A percentile compares a stretch with the other conserved stretches of the same genome.
phyloP scores from a whole-genome alignment of 2,888 invertebrate species.

The Aradus depressus region DNA sequence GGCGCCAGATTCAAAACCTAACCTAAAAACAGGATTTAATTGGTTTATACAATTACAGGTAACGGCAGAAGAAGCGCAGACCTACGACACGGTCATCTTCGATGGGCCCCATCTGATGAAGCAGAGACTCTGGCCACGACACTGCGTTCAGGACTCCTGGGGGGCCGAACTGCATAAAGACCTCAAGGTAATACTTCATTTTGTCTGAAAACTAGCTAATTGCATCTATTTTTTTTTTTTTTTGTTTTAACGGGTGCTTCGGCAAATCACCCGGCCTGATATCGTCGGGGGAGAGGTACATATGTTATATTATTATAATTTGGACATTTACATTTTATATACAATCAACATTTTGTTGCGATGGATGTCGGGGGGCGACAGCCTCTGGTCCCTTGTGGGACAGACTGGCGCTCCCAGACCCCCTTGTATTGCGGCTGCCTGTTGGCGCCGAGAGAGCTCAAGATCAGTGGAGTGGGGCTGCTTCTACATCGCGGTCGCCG shows the following conservation, averaged over 20 bases:
- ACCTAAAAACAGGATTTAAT: background rate
- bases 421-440: too few relatives aligned
- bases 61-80: slow-evolving; percentile 60
- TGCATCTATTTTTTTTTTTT: background rate
- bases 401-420: too few relatives aligned
- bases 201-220: background rate
- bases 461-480: too few relatives aligned
- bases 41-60: slow-evolving; percentile 41
- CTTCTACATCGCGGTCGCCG: too few relatives aligned
- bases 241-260: background rate
- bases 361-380: too few relatives aligned
- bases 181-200: slow-evolving; percentile 52
- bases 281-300: too few relatives aligned
- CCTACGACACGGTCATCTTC: slow-evolving; percentile 88
- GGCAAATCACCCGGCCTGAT: too few relatives aligned
- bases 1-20: background rate
- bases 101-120: slow-evolving; percentile 65
- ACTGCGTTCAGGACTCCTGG: slow-evolving; percentile 92
- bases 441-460: too few relatives aligned
- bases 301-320: too few relatives aligned
- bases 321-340: too few relatives aligned
- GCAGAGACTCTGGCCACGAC: slow-evolving; percentile 89
- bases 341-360: too few relatives aligned
- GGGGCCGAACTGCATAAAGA: slow-evolving; percentile 87
- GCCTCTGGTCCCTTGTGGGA: too few relatives aligned